A percentile compares a stretch with the other conserved stretches of the same genome.
phyloP scores from a whole-genome alignment of 2,113 vertebrate genomes.

The Bolborhynchus lineola region DNA sequence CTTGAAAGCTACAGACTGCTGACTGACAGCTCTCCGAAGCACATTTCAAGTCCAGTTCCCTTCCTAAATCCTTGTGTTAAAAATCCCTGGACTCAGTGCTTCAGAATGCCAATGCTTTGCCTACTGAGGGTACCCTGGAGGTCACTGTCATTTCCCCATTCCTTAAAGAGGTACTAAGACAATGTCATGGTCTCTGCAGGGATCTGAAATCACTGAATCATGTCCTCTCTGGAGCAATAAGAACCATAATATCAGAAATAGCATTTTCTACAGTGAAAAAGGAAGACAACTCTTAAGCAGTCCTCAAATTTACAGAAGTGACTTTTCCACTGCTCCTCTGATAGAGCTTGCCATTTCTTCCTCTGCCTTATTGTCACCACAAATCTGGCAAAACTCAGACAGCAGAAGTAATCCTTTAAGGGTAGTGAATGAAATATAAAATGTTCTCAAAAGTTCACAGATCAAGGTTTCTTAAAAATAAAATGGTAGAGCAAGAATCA shows the following conservation, averaged over 20 bases:
- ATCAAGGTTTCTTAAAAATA: conserved; percentile 32
- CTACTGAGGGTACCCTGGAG: not conserved
- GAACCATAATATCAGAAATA: not conserved
- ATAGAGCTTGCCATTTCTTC: not conserved
- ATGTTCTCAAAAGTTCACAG: not conserved
- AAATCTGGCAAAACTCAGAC: not conserved
- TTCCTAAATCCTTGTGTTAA: not conserved
- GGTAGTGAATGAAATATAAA: not conserved
- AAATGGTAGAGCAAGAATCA: not conserved
- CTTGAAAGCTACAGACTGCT: not conserved
- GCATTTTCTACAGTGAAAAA: not conserved
- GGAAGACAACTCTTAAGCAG: not conserved
- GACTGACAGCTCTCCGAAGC: not conserved
- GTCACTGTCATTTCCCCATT: not conserved
- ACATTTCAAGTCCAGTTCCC: not conserved
- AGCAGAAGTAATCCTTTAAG: not conserved
- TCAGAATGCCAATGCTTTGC: not conserved
- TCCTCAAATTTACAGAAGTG: not conserved
- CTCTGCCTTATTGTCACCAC: not conserved
- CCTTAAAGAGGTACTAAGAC: not conserved
- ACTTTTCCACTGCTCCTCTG: not conserved
- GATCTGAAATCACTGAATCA: not conserved
- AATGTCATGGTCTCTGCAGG: not conserved
- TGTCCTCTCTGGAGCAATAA: not conserved
- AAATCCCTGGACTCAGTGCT: not conserved